Evolutionary conservation across 2,888 invertebrate genomes (phyloP).

Genomic region (Neoaliturus tenellus): DNA sequence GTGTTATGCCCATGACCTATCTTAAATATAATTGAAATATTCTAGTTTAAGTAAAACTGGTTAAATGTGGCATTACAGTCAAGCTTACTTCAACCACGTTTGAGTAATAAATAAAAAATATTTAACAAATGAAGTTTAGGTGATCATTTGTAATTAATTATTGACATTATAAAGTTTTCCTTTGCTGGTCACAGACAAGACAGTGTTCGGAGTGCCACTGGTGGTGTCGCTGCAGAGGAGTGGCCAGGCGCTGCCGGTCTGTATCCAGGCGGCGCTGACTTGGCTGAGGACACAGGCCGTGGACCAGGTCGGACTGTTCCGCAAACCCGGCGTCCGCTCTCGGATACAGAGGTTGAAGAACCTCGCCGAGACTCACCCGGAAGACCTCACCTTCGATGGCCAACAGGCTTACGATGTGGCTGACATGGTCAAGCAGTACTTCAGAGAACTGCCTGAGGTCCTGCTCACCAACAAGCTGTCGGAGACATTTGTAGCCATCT

Average conservation of each 20-base stretch:
- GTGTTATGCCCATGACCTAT: too few relatives aligned
- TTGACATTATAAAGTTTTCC: too few relatives aligned
- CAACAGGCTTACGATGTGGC: slow-evolving; percentile 97
- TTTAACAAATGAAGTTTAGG: too few relatives aligned
- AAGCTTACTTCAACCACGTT: too few relatives aligned
- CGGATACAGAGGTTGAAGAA: slow-evolving; percentile 90
- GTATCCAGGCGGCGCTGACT: slow-evolving; percentile 90
- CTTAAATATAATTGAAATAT: too few relatives aligned
- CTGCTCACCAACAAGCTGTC: slow-evolving; percentile 95
- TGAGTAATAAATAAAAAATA: too few relatives aligned
- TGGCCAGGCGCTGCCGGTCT: slow-evolving; percentile 92
- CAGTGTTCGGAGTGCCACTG: slow-evolving; percentile 92
- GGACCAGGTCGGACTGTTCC: slow-evolving; percentile 95
- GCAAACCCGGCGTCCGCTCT: slow-evolving; percentile 96
- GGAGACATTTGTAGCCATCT: slow-evolving; percentile 95
- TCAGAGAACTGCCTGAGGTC: slow-evolving; percentile 96
- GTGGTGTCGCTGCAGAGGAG: slow-evolving; percentile 89
- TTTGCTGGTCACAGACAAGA: slow-evolving; percentile 83
- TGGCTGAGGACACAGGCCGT: slow-evolving; percentile 91
- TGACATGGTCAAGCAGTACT: slow-evolving; percentile 97
- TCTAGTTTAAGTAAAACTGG: too few relatives aligned
- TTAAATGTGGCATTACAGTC: too few relatives aligned
- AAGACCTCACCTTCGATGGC: slow-evolving; percentile 81
- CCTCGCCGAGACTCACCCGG: slow-evolving; percentile 75
- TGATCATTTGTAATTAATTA: too few relatives aligned